Percentiles rank a stretch among this genome's conserved stretches.
Conservation (phyloP, 2,113 vertebrate species). For the Ctenomys sociabilis region DNA sequence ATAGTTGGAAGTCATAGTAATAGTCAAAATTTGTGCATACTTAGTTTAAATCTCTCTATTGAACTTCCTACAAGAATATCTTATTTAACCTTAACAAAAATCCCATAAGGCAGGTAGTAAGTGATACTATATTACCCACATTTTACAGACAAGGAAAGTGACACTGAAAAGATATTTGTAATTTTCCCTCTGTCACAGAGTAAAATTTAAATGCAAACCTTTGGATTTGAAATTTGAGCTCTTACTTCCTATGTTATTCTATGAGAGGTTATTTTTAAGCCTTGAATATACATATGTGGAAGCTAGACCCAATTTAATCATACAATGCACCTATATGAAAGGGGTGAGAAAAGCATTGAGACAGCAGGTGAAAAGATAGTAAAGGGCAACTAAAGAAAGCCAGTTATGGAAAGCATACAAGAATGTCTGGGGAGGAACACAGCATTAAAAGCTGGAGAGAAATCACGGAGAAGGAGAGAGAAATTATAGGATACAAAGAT, state of each 20-base stretch:
- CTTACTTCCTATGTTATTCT: not conserved
- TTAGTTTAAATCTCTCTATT: not conserved
- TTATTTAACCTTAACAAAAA: not conserved
- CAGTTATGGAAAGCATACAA: not conserved
- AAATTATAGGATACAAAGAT: not conserved
- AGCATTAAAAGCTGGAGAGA: not conserved
- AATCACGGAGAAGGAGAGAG: not conserved
- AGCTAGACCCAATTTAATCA: not conserved
- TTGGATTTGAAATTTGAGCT: not conserved
- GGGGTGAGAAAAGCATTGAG: not conserved
- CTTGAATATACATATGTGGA: not conserved
- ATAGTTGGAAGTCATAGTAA: not conserved
- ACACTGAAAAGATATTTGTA: not conserved
- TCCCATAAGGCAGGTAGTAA: not conserved
- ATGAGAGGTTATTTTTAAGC: not conserved
- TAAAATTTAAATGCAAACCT: not conserved
- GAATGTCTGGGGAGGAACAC: not conserved
- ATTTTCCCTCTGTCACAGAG: not conserved
- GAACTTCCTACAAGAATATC: not conserved
- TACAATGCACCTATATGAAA: not conserved
- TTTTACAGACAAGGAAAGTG: not conserved
- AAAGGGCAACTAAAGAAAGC: not conserved
- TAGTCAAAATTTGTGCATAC: not conserved
- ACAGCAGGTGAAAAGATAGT: not conserved
- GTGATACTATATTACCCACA: not conserved